A percentile compares a stretch with the other conserved stretches of the same genome.
phyloP scores from a whole-genome alignment of 2,113 vertebrate species.

The Onychostruthus taczanowskii region DNA sequence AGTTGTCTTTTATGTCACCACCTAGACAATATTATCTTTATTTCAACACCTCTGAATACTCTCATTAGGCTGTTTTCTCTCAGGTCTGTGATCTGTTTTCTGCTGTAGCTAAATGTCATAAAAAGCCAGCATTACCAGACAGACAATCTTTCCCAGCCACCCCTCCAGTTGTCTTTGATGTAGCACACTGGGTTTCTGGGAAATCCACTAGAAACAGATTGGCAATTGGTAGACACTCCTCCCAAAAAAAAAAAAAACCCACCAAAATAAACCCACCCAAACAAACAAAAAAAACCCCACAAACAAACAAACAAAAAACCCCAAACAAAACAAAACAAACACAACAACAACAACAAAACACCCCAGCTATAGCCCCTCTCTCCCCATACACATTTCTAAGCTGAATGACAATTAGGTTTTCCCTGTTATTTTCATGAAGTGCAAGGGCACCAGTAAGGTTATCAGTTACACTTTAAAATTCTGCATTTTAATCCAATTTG shows the following conservation, averaged over 20 bases:
- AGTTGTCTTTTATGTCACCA: constrained; percentile 43
- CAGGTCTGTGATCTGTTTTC: constrained; percentile 36
- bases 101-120: constrained; percentile 8
- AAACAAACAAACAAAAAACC: no score
- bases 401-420: not conserved
- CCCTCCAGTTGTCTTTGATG: not conserved
- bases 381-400: not conserved
- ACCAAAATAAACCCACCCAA: no score
- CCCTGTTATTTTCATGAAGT: not conserved
- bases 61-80: constrained; percentile 51
- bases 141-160: not conserved
- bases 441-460: not conserved
- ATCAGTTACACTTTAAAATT: not conserved
- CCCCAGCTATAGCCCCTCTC: not conserved
- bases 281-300: no score
- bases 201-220: not conserved
- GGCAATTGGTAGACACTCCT: not conserved
- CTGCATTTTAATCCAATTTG: constrained; percentile 31
- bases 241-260: not conserved
- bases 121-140: not conserved
- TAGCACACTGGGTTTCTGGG: not conserved
- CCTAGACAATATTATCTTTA: constrained; percentile 52
- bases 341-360: no score
- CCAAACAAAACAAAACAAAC: not conserved
- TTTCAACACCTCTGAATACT: constrained; percentile 47